Evolutionary conservation across 2,888 invertebrate genomes (phyloP).

Genomic region (Tethea ocularis): DNA sequence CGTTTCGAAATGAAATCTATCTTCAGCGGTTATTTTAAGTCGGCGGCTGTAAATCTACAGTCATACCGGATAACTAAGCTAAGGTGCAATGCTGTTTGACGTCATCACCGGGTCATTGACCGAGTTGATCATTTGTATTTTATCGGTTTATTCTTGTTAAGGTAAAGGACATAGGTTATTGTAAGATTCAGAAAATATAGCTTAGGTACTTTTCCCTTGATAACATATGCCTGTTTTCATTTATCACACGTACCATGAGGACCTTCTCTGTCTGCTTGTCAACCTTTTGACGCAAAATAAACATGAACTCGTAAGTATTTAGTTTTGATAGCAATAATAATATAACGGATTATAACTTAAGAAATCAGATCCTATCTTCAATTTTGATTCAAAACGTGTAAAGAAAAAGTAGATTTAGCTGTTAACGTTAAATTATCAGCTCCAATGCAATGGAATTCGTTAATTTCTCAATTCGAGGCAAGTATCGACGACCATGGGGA

Average conservation of each 20-base stretch:
- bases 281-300: no score
- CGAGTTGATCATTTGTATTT: constrained; percentile 42
- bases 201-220: no score
- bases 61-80: constrained; percentile 25
- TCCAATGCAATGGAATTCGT: not conserved
- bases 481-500: constrained; percentile 8
- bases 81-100: constrained; percentile 54
- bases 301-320: no score
- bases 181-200: not conserved
- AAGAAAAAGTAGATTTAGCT: no score
- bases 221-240: no score
- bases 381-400: not conserved
- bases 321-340: no score
- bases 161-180: not conserved
- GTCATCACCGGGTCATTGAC: constrained; percentile 54
- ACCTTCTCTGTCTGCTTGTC: no score
- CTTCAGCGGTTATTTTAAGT: not conserved
- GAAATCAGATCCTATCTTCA: no score
- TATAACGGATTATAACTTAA: no score
- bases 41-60: not conserved
- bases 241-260: no score
- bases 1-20: constrained; percentile 1
- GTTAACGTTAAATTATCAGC: not conserved
- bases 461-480: constrained; percentile 2
- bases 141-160: not conserved